Evolutionary conservation across 2,797 vertebrate genomes (phyloP).

Genomic region (Sphenodon punctatus): DNA sequence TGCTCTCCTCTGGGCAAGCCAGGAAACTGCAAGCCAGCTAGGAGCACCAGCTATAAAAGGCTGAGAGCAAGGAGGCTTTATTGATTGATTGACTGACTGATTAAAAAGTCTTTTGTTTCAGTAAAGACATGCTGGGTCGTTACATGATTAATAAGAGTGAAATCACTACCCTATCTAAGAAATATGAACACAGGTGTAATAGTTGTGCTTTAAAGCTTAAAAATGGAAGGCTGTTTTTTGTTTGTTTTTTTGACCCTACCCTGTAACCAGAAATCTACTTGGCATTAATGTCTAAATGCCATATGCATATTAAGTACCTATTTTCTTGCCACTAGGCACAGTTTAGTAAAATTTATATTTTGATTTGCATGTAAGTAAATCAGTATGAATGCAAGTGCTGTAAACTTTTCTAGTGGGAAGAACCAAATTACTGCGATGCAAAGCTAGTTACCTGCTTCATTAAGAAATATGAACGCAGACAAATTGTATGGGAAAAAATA

Average conservation of each 20-base stretch:
- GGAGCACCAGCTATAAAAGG: no score
- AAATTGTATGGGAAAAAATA: conserved; percentile 56
- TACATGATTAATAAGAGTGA: no score
- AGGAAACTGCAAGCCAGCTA: no score
- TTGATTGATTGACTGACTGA: no score
- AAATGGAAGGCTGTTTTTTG: conserved; percentile 30
- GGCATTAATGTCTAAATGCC: conserved; percentile 19
- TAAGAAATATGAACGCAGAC: conserved; percentile 58
- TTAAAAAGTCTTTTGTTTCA: no score
- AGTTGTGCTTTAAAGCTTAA: background rate
- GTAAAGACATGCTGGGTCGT: no score
- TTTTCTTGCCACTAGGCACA: conserved; percentile 15
- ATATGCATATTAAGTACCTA: conserved; percentile 48
- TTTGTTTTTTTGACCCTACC: background rate
- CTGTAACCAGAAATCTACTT: conserved; percentile 17
- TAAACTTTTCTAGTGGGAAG: conserved; percentile 54
- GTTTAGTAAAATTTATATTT: conserved; percentile 44
- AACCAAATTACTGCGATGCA: conserved; percentile 59
- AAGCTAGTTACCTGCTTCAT: conserved; percentile 68
- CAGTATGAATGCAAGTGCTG: conserved; percentile 52
- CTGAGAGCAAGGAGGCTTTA: no score
- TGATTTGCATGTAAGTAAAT: conserved; percentile 53
- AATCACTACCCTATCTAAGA: background rate
- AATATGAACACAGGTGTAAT: background rate
- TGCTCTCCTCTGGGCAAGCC: no score